A percentile compares a stretch with the other conserved stretches of the same genome.
These are phyloP conservation scores for Dryobota labecula DNA, from an alignment of 2,888 invertebrate genomes.

Conservation along the genomic window DNA sequence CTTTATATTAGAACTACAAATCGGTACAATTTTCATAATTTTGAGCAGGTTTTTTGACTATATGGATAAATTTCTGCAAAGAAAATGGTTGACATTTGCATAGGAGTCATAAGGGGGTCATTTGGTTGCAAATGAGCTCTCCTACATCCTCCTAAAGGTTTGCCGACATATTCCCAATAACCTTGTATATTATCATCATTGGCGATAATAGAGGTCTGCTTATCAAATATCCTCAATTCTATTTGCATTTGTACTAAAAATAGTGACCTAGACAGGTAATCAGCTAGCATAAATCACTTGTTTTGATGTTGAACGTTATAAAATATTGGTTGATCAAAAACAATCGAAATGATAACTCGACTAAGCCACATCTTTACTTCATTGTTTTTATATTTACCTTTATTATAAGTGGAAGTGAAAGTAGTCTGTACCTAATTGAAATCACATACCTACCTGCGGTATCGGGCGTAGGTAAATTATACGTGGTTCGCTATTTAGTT, in stretches of 20 bases:
- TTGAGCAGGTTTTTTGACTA: too few species aligned
- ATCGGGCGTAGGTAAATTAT: slow-evolving; percentile 50
- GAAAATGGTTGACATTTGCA: too few species aligned
- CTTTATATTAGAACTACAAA: too few species aligned
- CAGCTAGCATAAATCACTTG: slow-evolving; percentile 4
- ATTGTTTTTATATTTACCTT: slow-evolving; percentile 40
- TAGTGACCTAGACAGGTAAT: slow-evolving; percentile 11
- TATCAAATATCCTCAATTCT: slow-evolving; percentile 23
- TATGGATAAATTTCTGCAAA: too few species aligned
- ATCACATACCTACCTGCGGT: slow-evolving; percentile 31
- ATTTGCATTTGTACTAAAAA: background rate
- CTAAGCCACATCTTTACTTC: background rate
- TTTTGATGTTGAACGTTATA: background rate
- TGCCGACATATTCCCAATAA: too few species aligned
- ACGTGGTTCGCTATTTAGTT: slow-evolving; percentile 44
- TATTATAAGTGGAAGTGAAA: slow-evolving; percentile 54
- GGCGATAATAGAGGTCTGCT: background rate
- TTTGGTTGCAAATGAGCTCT: too few species aligned
- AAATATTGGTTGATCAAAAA: slow-evolving; percentile 3
- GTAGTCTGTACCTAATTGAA: slow-evolving; percentile 57
- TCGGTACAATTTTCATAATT: too few species aligned
- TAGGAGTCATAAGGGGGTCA: too few species aligned
- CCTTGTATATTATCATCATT: slow-evolving; percentile 14
- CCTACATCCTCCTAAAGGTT: too few species aligned
- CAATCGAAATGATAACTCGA: background rate